Evolutionary conservation across 2,113 vertebrate species (phyloP).

Genomic region (Cyphomyrus discorhynchus): DNA sequence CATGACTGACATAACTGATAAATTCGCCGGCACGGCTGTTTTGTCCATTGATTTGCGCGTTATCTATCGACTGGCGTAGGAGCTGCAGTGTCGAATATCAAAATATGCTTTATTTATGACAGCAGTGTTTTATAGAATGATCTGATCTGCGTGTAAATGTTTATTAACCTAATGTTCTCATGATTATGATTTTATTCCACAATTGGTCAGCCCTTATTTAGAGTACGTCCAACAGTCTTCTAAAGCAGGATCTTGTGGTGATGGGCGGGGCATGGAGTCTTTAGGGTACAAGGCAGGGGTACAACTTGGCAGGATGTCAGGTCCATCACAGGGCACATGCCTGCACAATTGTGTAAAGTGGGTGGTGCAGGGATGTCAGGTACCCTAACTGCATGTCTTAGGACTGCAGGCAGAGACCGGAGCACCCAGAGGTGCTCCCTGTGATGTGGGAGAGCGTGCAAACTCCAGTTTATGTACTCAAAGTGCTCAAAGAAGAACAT

Average conservation of each 20-base stretch:
- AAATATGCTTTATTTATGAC: neutral
- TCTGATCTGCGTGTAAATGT: neutral
- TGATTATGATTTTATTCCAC: neutral
- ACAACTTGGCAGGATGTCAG: neutral
- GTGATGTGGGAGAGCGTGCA: neutral
- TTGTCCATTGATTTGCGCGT: neutral
- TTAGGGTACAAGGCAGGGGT: neutral
- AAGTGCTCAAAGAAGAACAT: neutral
- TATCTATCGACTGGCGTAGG: neutral
- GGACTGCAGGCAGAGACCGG: neutral
- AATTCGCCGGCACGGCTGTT: neutral
- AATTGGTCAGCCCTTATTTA: neutral
- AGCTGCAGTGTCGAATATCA: neutral
- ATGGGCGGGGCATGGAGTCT: neutral
- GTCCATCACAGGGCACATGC: neutral
- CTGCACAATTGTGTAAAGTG: neutral
- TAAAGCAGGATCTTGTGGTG: neutral
- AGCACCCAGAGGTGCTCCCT: neutral
- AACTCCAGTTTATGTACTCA: neutral
- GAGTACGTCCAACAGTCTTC: neutral
- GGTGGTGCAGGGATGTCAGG: neutral
- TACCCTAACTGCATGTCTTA: neutral
- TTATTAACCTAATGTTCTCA: neutral
- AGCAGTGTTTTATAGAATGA: neutral
- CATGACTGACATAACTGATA: neutral